Evolutionary conservation across 2,797 vertebrate species (phyloP).

Genomic region (Scolopax bukidnonensis): DNA sequence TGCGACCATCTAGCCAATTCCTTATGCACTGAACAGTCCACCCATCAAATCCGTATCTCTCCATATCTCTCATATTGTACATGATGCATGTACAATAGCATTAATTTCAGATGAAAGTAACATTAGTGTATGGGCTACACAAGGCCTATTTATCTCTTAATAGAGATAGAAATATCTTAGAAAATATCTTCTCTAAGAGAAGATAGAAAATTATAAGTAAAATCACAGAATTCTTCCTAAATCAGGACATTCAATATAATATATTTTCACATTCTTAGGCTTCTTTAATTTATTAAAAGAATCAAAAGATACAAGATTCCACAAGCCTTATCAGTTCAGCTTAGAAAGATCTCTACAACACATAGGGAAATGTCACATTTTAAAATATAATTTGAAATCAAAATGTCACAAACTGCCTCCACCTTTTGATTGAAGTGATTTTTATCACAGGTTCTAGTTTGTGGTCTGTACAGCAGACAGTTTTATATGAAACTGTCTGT

Average conservation of each 20-base stretch:
- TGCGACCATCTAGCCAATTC: too few relatives aligned
- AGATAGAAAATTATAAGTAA: background rate
- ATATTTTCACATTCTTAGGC: background rate
- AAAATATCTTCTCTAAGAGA: background rate
- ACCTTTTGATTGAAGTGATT: conserved; percentile 4
- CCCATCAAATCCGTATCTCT: too few relatives aligned
- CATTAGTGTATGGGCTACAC: background rate
- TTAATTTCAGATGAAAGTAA: background rate
- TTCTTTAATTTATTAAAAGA: background rate
- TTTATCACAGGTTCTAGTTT: background rate
- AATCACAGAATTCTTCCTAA: background rate
- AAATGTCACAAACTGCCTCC: conserved; percentile 13
- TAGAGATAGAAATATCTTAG: background rate
- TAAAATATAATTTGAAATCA: conserved; percentile 12
- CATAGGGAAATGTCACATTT: background rate
- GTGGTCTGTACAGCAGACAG: background rate
- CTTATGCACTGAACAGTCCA: too few relatives aligned
- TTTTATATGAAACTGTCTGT: background rate
- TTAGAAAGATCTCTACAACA: background rate
- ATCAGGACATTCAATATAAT: background rate
- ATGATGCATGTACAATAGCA: background rate
- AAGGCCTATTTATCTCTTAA: background rate
- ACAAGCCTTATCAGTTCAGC: background rate
- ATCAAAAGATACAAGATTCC: background rate
- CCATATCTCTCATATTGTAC: too few relatives aligned